A percentile compares a stretch with the other conserved stretches of the same genome.
These are phyloP conservation scores for Habroteleia sp. DNA, from an alignment of 2,888 invertebrate species.

Conservation along the genomic window DNA sequence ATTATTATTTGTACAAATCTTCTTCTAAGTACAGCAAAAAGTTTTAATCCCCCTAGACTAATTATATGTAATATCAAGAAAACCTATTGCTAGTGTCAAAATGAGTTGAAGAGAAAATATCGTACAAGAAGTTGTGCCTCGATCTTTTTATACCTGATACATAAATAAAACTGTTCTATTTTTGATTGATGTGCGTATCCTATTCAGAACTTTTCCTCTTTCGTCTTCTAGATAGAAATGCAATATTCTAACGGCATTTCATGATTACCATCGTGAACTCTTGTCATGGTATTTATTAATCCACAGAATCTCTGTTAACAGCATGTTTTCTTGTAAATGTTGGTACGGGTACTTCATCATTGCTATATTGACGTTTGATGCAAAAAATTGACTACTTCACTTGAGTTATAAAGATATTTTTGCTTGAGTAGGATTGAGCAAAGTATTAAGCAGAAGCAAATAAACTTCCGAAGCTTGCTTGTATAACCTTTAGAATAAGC, in stretches of 20 bases:
- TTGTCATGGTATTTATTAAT: constrained; percentile 41
- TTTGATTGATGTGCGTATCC: constrained; percentile 34
- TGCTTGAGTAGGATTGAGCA: neutral
- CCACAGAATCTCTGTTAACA: constrained; percentile 38
- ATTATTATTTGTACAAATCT: no score
- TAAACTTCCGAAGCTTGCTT: constrained; percentile 2
- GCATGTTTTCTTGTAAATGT: constrained; percentile 25
- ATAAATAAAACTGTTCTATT: constrained; percentile 26
- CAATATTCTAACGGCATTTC: no score
- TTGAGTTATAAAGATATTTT: constrained; percentile 18
- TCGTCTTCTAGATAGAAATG: no score
- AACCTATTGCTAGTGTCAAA: no score
- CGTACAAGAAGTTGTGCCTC: constrained; percentile 7
- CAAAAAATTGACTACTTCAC: constrained; percentile 19
- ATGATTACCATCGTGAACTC: constrained; percentile 14
- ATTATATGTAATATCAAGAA: no score
- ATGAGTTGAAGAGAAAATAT: neutral
- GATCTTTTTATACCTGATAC: constrained; percentile 11
- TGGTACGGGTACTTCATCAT: constrained; percentile 14
- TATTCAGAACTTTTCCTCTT: constrained; percentile 12
- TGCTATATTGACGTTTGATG: constrained; percentile 6
- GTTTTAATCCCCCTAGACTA: no score
- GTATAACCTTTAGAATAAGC: neutral
- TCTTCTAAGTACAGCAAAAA: no score
- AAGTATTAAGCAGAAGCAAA: constrained; percentile 7